phyloP scores from a whole-genome alignment of 2,797 vertebrate genomes.

The Nyctibius grandis region DNA sequence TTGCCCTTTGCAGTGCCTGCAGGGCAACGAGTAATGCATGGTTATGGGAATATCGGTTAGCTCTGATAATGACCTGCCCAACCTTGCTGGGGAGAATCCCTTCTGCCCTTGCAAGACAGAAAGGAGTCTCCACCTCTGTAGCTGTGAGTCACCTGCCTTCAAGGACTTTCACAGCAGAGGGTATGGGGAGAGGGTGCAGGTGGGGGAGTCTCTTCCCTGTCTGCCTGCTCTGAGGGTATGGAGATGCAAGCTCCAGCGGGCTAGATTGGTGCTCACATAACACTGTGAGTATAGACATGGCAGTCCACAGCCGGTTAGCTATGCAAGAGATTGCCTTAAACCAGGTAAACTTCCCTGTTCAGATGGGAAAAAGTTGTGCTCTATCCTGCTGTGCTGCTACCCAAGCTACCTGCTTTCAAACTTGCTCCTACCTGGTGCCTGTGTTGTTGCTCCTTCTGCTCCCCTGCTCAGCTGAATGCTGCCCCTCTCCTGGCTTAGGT shows the following conservation, averaged over 20 bases:
- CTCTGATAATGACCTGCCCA: background rate
- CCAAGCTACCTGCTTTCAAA: background rate
- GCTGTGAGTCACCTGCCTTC: background rate
- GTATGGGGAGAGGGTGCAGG: background rate
- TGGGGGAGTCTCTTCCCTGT: background rate
- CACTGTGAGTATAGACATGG: background rate
- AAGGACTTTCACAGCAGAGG: background rate
- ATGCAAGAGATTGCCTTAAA: background rate
- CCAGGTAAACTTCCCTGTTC: background rate
- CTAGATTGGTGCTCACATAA: background rate
- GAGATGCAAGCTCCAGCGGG: background rate
- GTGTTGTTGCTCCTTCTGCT: background rate
- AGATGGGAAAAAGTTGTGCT: background rate
- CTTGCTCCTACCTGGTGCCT: background rate
- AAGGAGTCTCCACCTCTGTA: background rate
- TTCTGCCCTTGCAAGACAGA: background rate
- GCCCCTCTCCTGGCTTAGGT: background rate
- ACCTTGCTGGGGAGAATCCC: conserved; percentile 47
- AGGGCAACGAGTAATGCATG: conserved; percentile 3
- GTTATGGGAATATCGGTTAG: background rate
- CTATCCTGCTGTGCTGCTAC: background rate
- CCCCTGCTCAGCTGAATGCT: background rate
- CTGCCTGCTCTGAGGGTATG: background rate
- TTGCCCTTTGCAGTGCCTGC: conserved; percentile 21
- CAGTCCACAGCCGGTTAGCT: background rate